Conservation (phyloP, 2,797 vertebrate genomes). For the Anguilla obscura region DNA sequence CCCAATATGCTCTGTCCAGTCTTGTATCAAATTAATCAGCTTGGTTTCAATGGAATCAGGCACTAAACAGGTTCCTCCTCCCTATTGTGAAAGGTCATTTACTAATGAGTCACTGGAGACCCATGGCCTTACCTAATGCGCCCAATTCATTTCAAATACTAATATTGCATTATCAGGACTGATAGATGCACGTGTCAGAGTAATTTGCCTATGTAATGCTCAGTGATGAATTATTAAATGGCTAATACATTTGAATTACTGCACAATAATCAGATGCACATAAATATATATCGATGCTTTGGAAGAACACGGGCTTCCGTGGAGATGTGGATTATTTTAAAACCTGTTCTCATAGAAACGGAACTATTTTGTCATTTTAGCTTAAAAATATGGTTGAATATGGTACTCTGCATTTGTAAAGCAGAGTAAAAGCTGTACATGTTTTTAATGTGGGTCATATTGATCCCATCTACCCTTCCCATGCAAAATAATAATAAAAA, state of each 20-base stretch:
- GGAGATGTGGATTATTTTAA: not conserved
- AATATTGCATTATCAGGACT: not conserved
- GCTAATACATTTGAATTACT: not conserved
- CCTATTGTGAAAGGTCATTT: not conserved
- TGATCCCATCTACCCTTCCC: not conserved
- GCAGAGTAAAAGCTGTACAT: not conserved
- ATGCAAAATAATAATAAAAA: not conserved
- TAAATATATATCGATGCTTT: not conserved
- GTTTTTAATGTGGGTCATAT: not conserved
- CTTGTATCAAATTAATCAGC: not conserved
- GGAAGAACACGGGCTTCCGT: not conserved
- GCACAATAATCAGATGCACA: not conserved
- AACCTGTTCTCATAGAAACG: not conserved
- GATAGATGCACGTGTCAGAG: conserved; percentile 4
- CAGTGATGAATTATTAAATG: not conserved
- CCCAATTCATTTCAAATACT: not conserved
- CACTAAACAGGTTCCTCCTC: not conserved
- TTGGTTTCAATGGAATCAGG: not conserved
- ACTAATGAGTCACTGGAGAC: not conserved
- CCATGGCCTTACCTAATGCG: not conserved
- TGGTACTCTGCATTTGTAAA: not conserved
- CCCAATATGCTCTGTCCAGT: not conserved
- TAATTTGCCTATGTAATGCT: not conserved
- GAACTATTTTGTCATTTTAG: not conserved
- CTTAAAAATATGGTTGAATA: not conserved